Evolutionary conservation across 2,113 vertebrate species (phyloP), one percentile per base, ranked within the genome.

Genomic region (Opisthocomus hoazin): DNA sequence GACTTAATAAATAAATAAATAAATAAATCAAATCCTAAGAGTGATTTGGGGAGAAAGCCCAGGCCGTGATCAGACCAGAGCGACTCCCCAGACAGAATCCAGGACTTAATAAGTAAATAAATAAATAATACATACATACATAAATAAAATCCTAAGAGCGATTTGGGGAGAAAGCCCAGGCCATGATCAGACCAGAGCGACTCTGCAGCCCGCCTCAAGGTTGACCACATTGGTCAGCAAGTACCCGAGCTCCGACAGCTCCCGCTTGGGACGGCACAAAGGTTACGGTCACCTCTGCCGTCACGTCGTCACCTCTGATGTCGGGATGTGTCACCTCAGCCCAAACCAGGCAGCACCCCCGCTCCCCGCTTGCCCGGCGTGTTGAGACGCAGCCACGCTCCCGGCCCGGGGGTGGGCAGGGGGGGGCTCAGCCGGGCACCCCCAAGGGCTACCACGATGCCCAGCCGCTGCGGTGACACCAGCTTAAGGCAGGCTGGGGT

Each of bases 211-310:
- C 22, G 30, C 9, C 41, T 15, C 71, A 3, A 0, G 0, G 3
- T 24, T 16, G n/a, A 45, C 75, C 56, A 23, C 0, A 0, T 6
- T 4, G 0, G 21, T 2, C 5, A 63, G 32, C 15, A 15, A 20
- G 41, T 2, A 5, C 20, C 29, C 27, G 1, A 39, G 19, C 41
- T 56, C 41, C 3, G 0, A 6, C 15, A 4, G 73, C 17, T 15
- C 4, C 7, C 14, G 26, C 43, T 16, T 10, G 77, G 81, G 50
- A 5, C 0, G 3, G 41, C 5, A 32, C 10, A 7, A n/a, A 39
- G 56, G 51, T n/a, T 12, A 32, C 1, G 1, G 60, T 1, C 32
- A 9, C 80, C 37, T n/a, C 36, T 15, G 64, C 34, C 6, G 22
- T 24, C 15, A 46, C 6, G 65, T 2, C 21, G 60, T 63, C 60